Evolutionary conservation across 2,888 invertebrate species (phyloP), one percentile per base, ranked within the genome.

Genomic region (Heliconius erato): DNA sequence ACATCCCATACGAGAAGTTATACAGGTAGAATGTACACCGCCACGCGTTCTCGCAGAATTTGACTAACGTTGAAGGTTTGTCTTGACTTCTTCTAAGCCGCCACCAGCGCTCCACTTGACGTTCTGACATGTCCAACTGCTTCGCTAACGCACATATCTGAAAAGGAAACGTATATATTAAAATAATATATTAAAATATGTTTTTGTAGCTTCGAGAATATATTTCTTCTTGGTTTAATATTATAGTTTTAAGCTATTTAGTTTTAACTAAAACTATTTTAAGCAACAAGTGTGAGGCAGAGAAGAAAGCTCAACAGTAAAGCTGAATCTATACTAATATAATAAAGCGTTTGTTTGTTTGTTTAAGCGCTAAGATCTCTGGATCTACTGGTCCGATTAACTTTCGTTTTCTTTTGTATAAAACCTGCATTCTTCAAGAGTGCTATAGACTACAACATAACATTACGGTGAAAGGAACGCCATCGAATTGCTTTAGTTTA

Each of bases 21-120:
- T 97, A 97, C 9, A 97, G 93, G 91, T 99, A 99, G 95, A 99
- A 99, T 81, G 97, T 95, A 93, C 98, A 98, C 89, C 99, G 96
- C 99, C 99, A 99, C 93, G 98, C 97, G 91, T 98, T 98, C 96
- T 99, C 99, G 90, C 98, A 98, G 95, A 99, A 99, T 94, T 99
- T 99, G 78, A 98, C 97, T 87, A 99, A 96, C 19, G 98, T 98
- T 23, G 98, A 98, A 7, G 99, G 99, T 92, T 98, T 98, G 88
- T 98, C 98, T 94, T 98, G 98, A 76, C 98, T 97, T 87, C 98
- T 97, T 80, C 99, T 96, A 83, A 98, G 96, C 85, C 99, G 97
- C 95, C 99, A 97, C 99, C 99, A 99, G 87, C 99, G 96, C 91
- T 99, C 98, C 84, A 99, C 97, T 93, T 99, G 98, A 79, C 99